Conservation (phyloP, 2,797 vertebrate genomes). For the Lycodopsis pacificus region DNA sequence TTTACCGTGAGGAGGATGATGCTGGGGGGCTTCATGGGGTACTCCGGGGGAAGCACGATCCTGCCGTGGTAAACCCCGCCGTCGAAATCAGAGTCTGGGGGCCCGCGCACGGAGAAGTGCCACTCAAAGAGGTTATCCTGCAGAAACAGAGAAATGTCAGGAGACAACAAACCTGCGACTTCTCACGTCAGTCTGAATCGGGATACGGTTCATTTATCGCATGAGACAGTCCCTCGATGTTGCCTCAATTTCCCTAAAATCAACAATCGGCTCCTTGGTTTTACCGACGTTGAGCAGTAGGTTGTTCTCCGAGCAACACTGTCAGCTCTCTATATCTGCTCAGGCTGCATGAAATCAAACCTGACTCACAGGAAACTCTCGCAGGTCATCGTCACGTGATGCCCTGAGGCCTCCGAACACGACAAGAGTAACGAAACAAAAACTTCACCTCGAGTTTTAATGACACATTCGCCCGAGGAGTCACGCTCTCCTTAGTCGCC, state of each 20-base stretch:
- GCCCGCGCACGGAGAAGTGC: constrained; percentile 98
- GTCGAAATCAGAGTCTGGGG: constrained; percentile 97
- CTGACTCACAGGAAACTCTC: not conserved
- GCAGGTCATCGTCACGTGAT: too few relatives aligned
- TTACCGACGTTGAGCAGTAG: not conserved
- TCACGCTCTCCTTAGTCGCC: not conserved
- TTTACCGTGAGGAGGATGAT: constrained; percentile 98
- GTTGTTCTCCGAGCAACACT: not conserved
- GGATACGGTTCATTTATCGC: not conserved
- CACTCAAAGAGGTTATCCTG: constrained; percentile 99
- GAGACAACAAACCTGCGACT: not conserved
- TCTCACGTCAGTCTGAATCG: too few relatives aligned
- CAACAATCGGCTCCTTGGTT: not conserved
- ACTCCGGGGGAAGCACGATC: constrained; percentile 96
- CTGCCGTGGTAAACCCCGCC: constrained; percentile 96
- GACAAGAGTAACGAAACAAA: not conserved
- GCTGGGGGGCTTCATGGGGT: constrained; percentile 99
- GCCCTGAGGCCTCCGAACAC: not conserved
- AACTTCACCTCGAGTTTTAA: not conserved
- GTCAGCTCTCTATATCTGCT: not conserved
- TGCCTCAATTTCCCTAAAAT: too few relatives aligned
- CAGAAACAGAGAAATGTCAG: constrained; percentile 23
- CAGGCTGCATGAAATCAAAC: not conserved
- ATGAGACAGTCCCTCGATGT: too few relatives aligned
- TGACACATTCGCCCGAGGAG: not conserved